Evolutionary conservation across 1,140 invertebrate genomes (phyloP).

Genomic region (Brachionus rubens): DNA sequence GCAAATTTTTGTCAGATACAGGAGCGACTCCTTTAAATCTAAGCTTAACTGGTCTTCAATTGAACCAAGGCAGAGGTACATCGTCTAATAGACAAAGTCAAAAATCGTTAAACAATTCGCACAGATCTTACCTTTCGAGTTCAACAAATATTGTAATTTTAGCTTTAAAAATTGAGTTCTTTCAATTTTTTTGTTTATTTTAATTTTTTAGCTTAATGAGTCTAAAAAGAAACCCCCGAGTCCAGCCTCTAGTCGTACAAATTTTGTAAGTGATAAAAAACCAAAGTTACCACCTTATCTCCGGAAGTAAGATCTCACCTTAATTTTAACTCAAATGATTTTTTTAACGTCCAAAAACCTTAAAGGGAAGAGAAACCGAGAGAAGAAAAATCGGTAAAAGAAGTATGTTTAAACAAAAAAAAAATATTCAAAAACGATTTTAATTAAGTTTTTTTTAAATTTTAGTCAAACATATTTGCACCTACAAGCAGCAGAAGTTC

Average conservation of each 20-base stretch:
- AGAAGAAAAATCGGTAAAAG: neutral
- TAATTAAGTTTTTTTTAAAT: neutral
- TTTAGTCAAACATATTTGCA: slow-evolving; percentile 19
- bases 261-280: neutral
- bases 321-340: neutral
- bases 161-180: neutral
- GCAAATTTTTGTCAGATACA: slow-evolving; percentile 3
- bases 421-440: no score
- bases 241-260: neutral
- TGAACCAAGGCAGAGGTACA: neutral
- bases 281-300: slow-evolving; percentile 23
- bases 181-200: neutral
- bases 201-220: neutral
- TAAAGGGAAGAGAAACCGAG: neutral
- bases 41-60: slow-evolving; percentile 18
- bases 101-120: slow-evolving; percentile 18
- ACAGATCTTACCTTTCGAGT: neutral
- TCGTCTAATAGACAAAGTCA: neutral
- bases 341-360: no score
- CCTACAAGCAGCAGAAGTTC: slow-evolving; percentile 3
- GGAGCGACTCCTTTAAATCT: slow-evolving; percentile 15
- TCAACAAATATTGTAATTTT: neutral
- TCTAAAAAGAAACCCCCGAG: neutral
- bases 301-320: neutral
- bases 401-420: neutral